These are phyloP conservation scores for Diachasmimorpha longicaudata DNA, from an alignment of 1,140 invertebrate genomes.

Conservation along the genomic window DNA sequence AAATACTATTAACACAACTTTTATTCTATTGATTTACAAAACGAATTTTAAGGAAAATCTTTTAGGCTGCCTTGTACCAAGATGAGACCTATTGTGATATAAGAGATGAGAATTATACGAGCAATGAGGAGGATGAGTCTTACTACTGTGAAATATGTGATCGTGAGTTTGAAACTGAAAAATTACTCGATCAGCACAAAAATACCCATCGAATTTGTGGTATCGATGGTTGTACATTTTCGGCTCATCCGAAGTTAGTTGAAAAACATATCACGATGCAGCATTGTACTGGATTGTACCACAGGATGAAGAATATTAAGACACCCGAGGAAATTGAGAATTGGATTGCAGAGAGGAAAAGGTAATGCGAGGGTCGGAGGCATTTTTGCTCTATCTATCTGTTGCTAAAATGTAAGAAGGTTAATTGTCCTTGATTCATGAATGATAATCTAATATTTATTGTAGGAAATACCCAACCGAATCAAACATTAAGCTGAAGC, in stretches of 20 bases:
- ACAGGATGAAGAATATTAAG: slow-evolving; percentile 75
- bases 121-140: slow-evolving; percentile 34
- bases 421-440: slow-evolving; percentile 16
- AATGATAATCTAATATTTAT: slow-evolving; percentile 13
- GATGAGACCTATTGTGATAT: slow-evolving; percentile 38
- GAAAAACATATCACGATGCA: slow-evolving; percentile 81
- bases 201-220: slow-evolving; percentile 76
- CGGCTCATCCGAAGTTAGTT: slow-evolving; percentile 78
- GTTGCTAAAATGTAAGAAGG: too few relatives aligned
- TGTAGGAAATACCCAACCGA: slow-evolving; percentile 71
- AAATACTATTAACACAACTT: neutral
- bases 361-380: slow-evolving; percentile 46
- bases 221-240: slow-evolving; percentile 81
- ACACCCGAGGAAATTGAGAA: slow-evolving; percentile 81
- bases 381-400: too few relatives aligned
- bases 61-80: slow-evolving; percentile 48
- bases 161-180: slow-evolving; percentile 68
- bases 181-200: slow-evolving; percentile 70
- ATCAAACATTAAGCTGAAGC: slow-evolving; percentile 72
- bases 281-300: slow-evolving; percentile 79
- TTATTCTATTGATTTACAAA: neutral
- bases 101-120: slow-evolving; percentile 36
- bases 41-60: slow-evolving; percentile 33
- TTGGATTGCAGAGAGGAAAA: slow-evolving; percentile 82
- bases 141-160: slow-evolving; percentile 80